Conservation (phyloP, 2,797 vertebrate genomes). For the Steatocranus sp. region DNA sequence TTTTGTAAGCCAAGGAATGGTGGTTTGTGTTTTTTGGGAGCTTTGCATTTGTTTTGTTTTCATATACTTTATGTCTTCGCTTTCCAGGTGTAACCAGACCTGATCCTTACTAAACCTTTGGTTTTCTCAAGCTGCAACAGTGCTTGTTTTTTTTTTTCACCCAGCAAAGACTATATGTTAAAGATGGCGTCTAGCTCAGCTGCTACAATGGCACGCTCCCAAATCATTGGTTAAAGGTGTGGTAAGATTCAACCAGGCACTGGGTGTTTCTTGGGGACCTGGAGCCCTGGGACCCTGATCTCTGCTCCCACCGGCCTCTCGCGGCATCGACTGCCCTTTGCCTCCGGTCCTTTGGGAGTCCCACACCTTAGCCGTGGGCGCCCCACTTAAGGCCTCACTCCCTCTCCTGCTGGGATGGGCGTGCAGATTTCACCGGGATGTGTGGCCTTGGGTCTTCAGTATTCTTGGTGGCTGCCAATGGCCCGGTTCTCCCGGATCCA, state of each 20-base stretch:
- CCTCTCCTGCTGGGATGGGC: background rate
- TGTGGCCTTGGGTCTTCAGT: background rate
- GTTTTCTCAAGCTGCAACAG: background rate
- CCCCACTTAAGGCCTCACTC: background rate
- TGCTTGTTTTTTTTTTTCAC: background rate
- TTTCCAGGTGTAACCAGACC: background rate
- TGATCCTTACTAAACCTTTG: background rate
- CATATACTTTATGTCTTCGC: rapidly evolving
- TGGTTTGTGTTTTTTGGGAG: background rate
- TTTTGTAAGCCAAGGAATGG: rapidly evolving
- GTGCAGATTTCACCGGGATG: background rate
- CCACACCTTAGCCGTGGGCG: rapidly evolving
- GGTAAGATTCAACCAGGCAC: background rate
- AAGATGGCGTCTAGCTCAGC: background rate
- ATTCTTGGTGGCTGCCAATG: background rate
- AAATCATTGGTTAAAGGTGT: rapidly evolving
- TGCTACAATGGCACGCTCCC: rapidly evolving
- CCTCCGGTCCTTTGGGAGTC: background rate
- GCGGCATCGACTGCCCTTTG: rapidly evolving
- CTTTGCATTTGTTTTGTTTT: background rate
- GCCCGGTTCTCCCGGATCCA: background rate
- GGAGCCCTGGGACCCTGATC: background rate
- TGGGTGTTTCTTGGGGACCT: rapidly evolving
- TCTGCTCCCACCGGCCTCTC: background rate
- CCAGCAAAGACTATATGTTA: rapidly evolving